phyloP scores from a whole-genome alignment of 2,113 vertebrate genomes.

The Eptesicus fuscus region DNA sequence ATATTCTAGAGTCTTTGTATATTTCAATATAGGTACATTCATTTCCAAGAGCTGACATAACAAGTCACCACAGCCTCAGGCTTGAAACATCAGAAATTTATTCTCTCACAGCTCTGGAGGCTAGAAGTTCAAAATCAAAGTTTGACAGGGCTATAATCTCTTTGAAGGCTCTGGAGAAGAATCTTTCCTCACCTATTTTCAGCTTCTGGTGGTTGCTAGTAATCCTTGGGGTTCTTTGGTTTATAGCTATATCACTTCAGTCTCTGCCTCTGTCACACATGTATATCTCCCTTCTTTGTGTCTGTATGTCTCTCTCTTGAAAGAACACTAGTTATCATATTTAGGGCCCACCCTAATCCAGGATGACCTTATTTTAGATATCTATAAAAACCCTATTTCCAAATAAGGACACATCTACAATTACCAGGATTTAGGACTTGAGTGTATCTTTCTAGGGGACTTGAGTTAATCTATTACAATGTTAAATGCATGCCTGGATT shows the following conservation, averaged over 20 bases:
- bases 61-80: background rate
- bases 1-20: background rate
- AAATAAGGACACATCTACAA: background rate
- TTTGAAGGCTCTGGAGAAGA: background rate
- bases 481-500: background rate
- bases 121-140: background rate
- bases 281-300: background rate
- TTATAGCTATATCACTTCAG: background rate
- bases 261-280: background rate
- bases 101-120: background rate
- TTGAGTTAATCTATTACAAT: background rate
- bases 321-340: background rate
- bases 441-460: background rate
- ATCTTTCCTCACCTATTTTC: background rate
- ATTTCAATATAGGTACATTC: background rate
- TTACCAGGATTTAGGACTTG: background rate
- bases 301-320: background rate
- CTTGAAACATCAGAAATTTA: background rate
- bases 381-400: background rate
- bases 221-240: background rate
- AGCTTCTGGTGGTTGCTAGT: background rate
- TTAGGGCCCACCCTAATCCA: background rate
- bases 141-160: background rate
- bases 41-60: background rate
- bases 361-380: background rate